Conservation (phyloP, 2,797 vertebrate genomes). For the Gallirallus australis region DNA sequence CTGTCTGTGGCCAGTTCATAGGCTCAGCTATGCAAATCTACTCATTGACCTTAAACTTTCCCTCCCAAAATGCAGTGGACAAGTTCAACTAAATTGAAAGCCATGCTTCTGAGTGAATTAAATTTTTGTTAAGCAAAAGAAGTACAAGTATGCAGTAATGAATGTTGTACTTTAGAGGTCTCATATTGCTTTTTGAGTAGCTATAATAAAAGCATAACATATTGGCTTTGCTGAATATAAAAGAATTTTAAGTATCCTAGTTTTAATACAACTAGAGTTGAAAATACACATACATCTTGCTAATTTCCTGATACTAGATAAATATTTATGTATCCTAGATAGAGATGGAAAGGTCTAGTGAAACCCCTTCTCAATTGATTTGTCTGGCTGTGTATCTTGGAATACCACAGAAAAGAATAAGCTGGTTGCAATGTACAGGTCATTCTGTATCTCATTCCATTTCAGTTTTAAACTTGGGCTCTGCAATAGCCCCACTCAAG, state of each 20-base stretch:
- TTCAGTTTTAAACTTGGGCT: constrained; percentile 22
- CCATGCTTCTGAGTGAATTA: background rate
- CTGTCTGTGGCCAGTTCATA: background rate
- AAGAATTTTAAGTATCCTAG: background rate
- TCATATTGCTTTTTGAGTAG: background rate
- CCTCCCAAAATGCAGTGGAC: background rate
- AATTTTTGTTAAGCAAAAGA: background rate
- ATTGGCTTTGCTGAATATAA: background rate
- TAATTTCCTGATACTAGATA: background rate
- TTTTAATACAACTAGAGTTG: background rate
- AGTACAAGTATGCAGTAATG: background rate
- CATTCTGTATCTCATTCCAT: background rate
- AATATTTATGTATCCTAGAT: background rate
- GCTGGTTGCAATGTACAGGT: background rate
- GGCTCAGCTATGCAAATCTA: background rate
- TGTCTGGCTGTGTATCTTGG: background rate
- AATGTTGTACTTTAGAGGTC: background rate
- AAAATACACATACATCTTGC: background rate
- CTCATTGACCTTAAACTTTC: background rate
- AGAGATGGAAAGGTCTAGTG: background rate
- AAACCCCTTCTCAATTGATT: background rate
- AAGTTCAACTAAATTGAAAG: background rate
- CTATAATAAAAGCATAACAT: background rate
- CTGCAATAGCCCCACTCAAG: background rate
- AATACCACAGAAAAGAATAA: background rate